Conservation (phyloP, 2,797 vertebrate species). For the Carcharodon carcharias region DNA sequence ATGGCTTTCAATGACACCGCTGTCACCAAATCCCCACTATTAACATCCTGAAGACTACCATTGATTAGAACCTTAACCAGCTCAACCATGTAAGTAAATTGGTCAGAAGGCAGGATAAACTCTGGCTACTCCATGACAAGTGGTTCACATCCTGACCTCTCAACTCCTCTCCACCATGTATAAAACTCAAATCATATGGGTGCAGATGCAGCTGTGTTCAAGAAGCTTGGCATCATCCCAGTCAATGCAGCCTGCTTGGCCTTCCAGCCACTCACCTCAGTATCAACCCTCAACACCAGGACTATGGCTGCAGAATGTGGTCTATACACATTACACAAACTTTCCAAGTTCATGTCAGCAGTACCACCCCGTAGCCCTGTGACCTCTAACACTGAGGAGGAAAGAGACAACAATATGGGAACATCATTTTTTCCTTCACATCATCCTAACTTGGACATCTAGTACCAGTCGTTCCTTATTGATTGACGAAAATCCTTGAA, state of each 20-base stretch:
- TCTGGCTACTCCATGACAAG: neutral
- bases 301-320: neutral
- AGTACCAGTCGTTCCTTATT: neutral
- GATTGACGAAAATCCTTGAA: neutral
- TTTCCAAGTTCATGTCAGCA: neutral
- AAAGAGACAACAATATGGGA: neutral
- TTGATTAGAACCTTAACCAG: no score
- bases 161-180: neutral
- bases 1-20: neutral
- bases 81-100: neutral
- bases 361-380: neutral
- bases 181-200: neutral
- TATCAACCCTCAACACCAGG: neutral
- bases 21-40: no score
- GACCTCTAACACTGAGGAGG: neutral
- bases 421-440: neutral
- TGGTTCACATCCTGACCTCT: neutral
- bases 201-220: neutral
- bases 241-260: neutral
- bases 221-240: neutral
- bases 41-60: no score
- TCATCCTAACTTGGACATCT: neutral
- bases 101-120: neutral
- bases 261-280: neutral
- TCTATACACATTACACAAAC: neutral